Base-by-base conservation (phyloP, 2,113 vertebrate genomes). In the Microcebus griseorufus region DNA sequence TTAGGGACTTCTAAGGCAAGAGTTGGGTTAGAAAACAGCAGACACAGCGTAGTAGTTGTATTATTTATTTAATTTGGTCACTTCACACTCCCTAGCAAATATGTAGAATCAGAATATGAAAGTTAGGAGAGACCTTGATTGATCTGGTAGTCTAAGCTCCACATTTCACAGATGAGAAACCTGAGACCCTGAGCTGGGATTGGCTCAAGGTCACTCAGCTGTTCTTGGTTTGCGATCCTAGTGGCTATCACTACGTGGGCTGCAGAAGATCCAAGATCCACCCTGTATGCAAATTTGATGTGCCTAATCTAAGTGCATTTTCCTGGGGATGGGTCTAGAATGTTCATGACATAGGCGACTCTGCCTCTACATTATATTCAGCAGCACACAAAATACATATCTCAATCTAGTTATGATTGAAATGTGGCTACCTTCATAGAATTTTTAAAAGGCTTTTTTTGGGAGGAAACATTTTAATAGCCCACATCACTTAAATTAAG, bases 391-490 rank as follows among this genome's bases (percentile, higher is more conserved):
- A 69, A 65, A 78, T 20, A 14, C 12, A 75, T 48, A 12, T 62
- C 90, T 87, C 45, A 48, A 92, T 34, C 48, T 58, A 93, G 39
- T 67, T 85, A 62, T 14, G 76, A 69, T 29, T 72, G 80, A 83
- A 86, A 93, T 87, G 34, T 78, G 95, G 48, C 29, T 80, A 80
- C 34, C 29, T 86, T 89, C 80, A 45, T 10, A 29, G 90, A 80
- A 73, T 32, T 82, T 79, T 93, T 82, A 27, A 42, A 94, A 80
- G 2, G 4, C 4, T 53, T 67, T 64, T 45, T 27, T 64, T n/a
- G 45, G 16, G 32, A 89, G 88, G 62, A 93, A 93, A 88, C 37
- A 90, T 94, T 95, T 94, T 90, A 92, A 90, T 83, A 65, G 73
- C 39, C 45, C 67, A 51, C n/a, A 81, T 82, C 62, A 95, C 51